Conservation (phyloP, 2,888 invertebrate species). For the Dicranocentrus wangi region DNA sequence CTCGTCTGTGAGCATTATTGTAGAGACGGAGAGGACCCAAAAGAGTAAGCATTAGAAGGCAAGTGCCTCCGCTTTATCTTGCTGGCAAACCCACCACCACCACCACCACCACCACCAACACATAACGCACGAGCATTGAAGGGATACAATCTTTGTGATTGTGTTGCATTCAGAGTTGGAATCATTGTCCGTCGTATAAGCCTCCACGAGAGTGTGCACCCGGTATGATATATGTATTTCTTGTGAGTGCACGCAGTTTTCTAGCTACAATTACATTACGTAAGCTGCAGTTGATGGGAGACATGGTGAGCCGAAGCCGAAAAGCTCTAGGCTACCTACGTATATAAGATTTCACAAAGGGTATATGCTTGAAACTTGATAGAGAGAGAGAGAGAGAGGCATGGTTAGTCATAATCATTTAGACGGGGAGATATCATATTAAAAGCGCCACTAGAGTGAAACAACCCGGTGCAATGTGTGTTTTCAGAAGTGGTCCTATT, state of each 20-base stretch:
- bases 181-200: too few relatives aligned
- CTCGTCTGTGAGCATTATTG: neutral
- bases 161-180: too few relatives aligned
- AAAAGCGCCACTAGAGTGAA: conserved; percentile 7
- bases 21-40: neutral
- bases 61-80: conserved; percentile 22
- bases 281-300: neutral
- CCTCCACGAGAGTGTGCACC: too few relatives aligned
- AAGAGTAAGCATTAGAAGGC: conserved; percentile 14
- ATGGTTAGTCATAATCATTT: conserved; percentile 37
- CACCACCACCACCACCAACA: too few relatives aligned
- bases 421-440: conserved; percentile 25
- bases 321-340: too few relatives aligned
- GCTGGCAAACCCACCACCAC: neutral
- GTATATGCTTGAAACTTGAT: conserved; percentile 33
- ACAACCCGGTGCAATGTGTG: conserved; percentile 17
- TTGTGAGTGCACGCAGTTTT: neutral
- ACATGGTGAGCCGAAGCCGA: too few relatives aligned
- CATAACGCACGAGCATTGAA: too few relatives aligned
- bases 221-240: neutral
- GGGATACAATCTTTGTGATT: too few relatives aligned
- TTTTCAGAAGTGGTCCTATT: neutral
- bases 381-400: too few relatives aligned
- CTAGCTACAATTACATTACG: neutral
- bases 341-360: conserved; percentile 23